phyloP scores from a whole-genome alignment of 2,797 vertebrate species.

The Atherinosoma microstoma region DNA sequence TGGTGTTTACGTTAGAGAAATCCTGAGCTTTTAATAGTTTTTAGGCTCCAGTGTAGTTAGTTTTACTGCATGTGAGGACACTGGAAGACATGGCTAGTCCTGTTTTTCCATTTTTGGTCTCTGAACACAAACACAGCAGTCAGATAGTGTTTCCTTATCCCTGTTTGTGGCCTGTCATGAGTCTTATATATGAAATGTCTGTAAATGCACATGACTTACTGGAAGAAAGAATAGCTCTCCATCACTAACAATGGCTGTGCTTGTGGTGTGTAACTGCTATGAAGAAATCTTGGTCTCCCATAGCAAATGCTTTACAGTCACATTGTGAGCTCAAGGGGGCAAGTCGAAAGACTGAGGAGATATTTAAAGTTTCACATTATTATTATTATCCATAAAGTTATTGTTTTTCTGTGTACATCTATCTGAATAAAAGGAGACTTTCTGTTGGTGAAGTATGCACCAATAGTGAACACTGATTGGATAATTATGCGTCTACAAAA shows the following conservation, averaged over 20 bases:
- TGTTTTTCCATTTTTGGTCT: neutral
- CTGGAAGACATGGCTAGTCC: neutral
- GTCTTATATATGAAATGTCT: slow-evolving; percentile 2
- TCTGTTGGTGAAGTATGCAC: neutral
- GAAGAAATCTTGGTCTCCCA: neutral
- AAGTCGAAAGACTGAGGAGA: neutral
- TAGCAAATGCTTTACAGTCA: neutral
- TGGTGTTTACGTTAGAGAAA: slow-evolving; percentile 6
- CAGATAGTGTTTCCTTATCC: neutral
- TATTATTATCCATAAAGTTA: too few relatives aligned
- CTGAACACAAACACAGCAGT: neutral
- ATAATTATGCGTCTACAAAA: neutral
- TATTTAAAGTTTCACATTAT: too few relatives aligned
- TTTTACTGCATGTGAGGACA: slow-evolving; percentile 1
- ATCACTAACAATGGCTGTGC: neutral
- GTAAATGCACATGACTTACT: slow-evolving; percentile 40
- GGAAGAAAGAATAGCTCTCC: slow-evolving; percentile 3
- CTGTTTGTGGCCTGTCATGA: slow-evolving; percentile 16
- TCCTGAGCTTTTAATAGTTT: neutral
- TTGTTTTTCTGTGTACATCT: too few relatives aligned
- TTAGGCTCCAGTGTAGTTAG: neutral
- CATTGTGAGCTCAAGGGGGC: neutral
- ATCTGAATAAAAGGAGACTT: too few relatives aligned
- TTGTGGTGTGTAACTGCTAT: neutral
- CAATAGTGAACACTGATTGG: neutral